Percentiles rank a stretch among this genome's conserved stretches.
These are phyloP conservation scores for Serranus cabrilla DNA, from an alignment of 2,797 vertebrate genomes.

Conservation along the genomic window DNA sequence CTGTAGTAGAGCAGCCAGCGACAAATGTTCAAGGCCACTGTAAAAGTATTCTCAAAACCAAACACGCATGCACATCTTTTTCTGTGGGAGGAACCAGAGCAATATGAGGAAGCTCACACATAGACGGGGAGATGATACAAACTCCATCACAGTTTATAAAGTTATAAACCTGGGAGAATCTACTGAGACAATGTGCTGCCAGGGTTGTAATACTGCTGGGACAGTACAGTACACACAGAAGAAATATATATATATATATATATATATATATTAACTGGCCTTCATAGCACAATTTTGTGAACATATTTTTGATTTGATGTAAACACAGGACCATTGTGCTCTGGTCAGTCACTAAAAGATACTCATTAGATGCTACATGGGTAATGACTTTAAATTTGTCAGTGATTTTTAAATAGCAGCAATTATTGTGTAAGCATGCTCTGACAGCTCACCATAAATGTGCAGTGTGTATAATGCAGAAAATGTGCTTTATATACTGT, in stretches of 20 bases:
- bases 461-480: neutral
- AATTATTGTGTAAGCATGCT: neutral
- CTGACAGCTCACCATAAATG: neutral
- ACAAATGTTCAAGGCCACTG: neutral
- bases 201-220: neutral
- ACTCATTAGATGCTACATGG: neutral
- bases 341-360: neutral
- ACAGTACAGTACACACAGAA: neutral
- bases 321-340: neutral
- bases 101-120: slow-evolving; percentile 20
- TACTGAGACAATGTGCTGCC: slow-evolving; percentile 3
- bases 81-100: neutral
- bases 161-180: slow-evolving; percentile 5
- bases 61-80: neutral
- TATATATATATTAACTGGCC: too few relatives aligned
- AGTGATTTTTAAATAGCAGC: neutral
- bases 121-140: slow-evolving; percentile 13
- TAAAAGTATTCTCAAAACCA: neutral
- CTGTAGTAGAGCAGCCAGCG: neutral
- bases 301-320: neutral
- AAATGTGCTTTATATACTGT: neutral
- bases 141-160: neutral
- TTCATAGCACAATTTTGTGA: too few relatives aligned
- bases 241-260: neutral
- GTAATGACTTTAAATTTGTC: too few relatives aligned